Percentiles rank a stretch among this genome's conserved stretches.
Evolutionary conservation across 1,140 invertebrate genomes (phyloP).

Genomic region (Caerostris extrusa): DNA sequence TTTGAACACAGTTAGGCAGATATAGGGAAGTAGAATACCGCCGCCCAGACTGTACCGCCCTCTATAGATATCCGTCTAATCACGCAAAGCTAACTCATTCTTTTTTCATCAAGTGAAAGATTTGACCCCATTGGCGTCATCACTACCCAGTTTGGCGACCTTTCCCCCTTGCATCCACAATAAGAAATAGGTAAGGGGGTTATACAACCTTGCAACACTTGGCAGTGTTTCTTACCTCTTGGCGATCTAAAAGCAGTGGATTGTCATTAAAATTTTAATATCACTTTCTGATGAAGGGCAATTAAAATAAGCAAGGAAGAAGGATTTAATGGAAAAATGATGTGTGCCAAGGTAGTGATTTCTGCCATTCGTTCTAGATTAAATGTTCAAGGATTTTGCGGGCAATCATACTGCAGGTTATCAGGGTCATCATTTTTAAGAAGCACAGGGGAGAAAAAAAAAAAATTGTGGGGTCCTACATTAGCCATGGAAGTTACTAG

Average conservation of each 20-base stretch:
- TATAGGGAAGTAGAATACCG: constrained; percentile 77
- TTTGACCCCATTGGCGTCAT: constrained; percentile 76
- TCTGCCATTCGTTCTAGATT: constrained; percentile 43
- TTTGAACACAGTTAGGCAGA: constrained; percentile 72
- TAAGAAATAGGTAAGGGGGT: constrained; percentile 67
- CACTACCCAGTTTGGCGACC: constrained; percentile 55
- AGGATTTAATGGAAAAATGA: constrained; percentile 17
- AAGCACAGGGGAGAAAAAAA: background rate
- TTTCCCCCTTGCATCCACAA: constrained; percentile 9
- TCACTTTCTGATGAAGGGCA: constrained; percentile 17
- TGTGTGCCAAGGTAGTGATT: constrained; percentile 73
- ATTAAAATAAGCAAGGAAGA: constrained; percentile 35
- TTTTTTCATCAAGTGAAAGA: constrained; percentile 65
- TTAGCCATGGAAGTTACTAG: background rate
- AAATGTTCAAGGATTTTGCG: constrained; percentile 62
- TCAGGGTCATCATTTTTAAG: constrained; percentile 42
- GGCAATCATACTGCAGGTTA: constrained; percentile 46
- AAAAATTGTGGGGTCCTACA: background rate
- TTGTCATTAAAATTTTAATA: background rate
- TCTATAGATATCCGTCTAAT: constrained; percentile 71
- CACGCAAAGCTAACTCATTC: constrained; percentile 50
- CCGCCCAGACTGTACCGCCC: constrained; percentile 74
- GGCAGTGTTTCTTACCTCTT: constrained; percentile 24
- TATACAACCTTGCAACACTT: constrained; percentile 12
- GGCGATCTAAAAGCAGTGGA: background rate